Evolutionary conservation across 2,888 invertebrate species (phyloP).

Genomic region (Sinhomidia bicolor): DNA sequence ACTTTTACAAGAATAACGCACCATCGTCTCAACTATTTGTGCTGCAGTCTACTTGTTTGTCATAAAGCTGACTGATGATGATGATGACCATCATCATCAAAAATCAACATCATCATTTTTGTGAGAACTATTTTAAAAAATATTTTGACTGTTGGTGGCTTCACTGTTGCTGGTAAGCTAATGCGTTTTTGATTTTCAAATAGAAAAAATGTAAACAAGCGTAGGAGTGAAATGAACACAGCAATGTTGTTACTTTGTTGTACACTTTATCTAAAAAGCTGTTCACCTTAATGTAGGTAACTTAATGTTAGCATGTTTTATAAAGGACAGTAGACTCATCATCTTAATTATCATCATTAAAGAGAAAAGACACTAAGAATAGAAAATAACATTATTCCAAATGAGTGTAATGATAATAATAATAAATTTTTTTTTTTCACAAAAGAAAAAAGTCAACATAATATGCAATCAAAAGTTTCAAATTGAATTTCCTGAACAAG

Average conservation of each 20-base stretch:
- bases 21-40: background rate
- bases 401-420: background rate
- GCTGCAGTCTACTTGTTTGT: background rate
- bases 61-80: slow-evolving; percentile 39
- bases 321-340: no score
- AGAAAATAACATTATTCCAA: background rate
- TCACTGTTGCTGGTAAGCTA: slow-evolving; percentile 4
- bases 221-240: no score
- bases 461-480: slow-evolving; percentile 20
- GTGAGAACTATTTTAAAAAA: no score
- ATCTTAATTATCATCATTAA: slow-evolving; percentile 40
- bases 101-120: background rate
- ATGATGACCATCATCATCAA: background rate
- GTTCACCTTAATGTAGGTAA: no score
- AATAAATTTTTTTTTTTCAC: slow-evolving; percentile 2
- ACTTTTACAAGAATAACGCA: no score
- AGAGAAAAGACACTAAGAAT: background rate
- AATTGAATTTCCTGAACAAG: slow-evolving; percentile 29
- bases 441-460: background rate
- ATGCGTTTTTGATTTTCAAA: slow-evolving; percentile 50
- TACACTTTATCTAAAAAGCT: no score
- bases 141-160: no score
- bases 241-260: background rate
- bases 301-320: no score
- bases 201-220: background rate